Base-by-base conservation (phyloP, 1,140 invertebrate genomes). In the Lepidurus packardi region DNA sequence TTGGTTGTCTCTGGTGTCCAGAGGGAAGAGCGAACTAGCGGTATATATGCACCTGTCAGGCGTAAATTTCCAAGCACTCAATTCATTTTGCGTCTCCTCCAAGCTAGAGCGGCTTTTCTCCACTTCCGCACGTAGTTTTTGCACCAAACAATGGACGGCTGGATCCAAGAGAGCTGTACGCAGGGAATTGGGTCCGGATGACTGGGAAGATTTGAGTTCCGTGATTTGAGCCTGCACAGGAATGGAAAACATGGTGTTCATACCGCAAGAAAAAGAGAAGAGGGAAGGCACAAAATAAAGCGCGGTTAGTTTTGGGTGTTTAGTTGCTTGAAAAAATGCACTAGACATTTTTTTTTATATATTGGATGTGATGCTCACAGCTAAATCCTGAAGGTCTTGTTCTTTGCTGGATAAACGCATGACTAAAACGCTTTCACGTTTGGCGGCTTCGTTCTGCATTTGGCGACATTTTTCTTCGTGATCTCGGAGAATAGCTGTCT, bases 61-160 rank as follows among this genome's bases (percentile, higher is more conserved):
- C 24, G 96, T 98, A 84, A 99, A 99, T 86, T 98, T 99, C 97
- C 97, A 99, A 1, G 97, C 97, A 79, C 93, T 94, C 41, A 98
- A 87, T 89, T 98, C 97, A 87, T 97, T 98, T 87, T 98, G 96
- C 41, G 95, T 98, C 87, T 98, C 96, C 86, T 98, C 96, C 78
- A 98, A 88, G 86, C 94, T 93, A 65, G 93, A 91, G 86, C 94
- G 95, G 10, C 93, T 93, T 65, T 92, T 90, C 78, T 94, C 91
- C 79, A 98, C 86, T 86, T 98, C 96, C 85, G 95, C 93, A 81
- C 94, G 91, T 84, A 99, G 90, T 85, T 92, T 91, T 85, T 97
- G 92, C 84, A 98, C 93, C 53, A 98, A 88, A 80, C 97, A 89
- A 88, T 98, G 98, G 24, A 98, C 94, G 79, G 96, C 95, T 42